phyloP scores from a whole-genome alignment of 92 coral and sea anemone species.

The Porites cylindrica region DNA sequence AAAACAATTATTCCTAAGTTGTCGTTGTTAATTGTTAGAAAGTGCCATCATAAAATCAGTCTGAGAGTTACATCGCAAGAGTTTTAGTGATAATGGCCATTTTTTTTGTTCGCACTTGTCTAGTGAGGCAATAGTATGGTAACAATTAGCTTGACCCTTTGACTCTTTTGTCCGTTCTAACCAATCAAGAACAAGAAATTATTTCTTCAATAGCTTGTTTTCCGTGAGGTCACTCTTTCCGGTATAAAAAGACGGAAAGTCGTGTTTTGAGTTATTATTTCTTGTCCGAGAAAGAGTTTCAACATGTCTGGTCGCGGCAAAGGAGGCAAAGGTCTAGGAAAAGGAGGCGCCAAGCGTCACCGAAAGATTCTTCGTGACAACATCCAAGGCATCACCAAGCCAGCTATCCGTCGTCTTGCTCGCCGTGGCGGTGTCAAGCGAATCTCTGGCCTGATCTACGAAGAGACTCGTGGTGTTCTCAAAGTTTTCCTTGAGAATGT shows the following conservation, averaged over 20 bases:
- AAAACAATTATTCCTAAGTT: no score
- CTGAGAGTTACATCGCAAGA: no score
- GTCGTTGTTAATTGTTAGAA: no score
- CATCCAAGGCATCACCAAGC: slow-evolving; percentile 90
- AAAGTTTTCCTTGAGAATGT: slow-evolving; percentile 88
- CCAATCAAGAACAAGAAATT: neutral
- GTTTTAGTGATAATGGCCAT: no score
- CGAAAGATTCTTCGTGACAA: slow-evolving; percentile 26
- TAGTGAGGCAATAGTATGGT: neutral
- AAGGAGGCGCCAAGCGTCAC: slow-evolving; percentile 98
- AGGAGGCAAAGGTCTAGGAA: slow-evolving; percentile 97
- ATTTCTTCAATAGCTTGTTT: neutral
- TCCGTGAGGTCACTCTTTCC: slow-evolving; percentile 17
- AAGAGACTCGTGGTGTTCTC: slow-evolving; percentile 97
- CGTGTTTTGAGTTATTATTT: no score
- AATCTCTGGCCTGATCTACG: slow-evolving; percentile 93
- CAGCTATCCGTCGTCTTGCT: slow-evolving; percentile 95
- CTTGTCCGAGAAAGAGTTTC: no score
- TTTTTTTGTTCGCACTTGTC: neutral
- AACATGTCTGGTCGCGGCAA: slow-evolving; percentile 80
- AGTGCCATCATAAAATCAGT: no score
- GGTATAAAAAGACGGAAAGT: neutral
- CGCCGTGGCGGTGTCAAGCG: slow-evolving; percentile 96
- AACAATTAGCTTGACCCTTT: neutral
- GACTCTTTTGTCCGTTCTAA: neutral